Evolutionary conservation across 2,113 vertebrate genomes (phyloP).

Genomic region (Pampusana beccarii): DNA sequence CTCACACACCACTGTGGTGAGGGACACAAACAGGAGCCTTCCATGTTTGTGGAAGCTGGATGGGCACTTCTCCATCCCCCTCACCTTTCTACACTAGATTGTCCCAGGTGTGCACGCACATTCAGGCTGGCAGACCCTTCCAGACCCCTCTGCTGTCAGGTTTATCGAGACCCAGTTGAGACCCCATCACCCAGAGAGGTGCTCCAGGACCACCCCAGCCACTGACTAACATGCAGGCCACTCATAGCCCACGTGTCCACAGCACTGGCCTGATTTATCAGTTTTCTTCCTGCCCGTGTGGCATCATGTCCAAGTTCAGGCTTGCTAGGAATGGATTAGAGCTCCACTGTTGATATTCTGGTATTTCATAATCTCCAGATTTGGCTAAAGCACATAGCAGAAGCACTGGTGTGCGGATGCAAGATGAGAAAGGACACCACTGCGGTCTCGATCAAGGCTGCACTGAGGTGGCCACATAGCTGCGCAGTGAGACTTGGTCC

Average conservation of each 20-base stretch:
- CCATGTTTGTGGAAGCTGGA: background rate
- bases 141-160: background rate
- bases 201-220: background rate
- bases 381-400: background rate
- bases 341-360: background rate
- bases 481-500: background rate
- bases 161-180: background rate
- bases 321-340: background rate
- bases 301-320: background rate
- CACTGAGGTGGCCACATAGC: background rate
- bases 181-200: background rate
- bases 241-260: background rate
- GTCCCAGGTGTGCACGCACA: background rate
- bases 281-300: rapidly evolving
- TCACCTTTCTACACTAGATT: background rate
- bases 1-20: too few species aligned
- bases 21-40: background rate
- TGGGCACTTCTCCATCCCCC: background rate
- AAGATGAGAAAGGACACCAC: background rate
- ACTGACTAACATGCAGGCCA: rapidly evolving
- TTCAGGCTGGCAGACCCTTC: background rate
- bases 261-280: background rate
- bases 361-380: background rate
- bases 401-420: background rate
- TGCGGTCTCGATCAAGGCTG: background rate